Evolutionary conservation across 2,797 vertebrate species (phyloP).

Genomic region (Oreochromis grahami): DNA sequence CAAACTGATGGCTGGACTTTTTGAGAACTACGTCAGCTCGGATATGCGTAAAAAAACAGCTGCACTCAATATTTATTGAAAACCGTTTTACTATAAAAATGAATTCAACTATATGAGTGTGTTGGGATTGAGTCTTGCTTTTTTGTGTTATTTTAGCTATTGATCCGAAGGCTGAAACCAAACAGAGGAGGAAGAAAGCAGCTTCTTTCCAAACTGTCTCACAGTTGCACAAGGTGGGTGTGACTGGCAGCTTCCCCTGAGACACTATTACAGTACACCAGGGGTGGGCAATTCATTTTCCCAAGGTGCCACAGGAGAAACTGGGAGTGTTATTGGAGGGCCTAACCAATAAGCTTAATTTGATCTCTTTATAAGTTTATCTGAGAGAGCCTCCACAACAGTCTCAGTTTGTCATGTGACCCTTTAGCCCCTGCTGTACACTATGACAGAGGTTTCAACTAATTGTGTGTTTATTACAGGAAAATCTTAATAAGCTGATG

Average conservation of each 20-base stretch:
- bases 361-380: neutral
- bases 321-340: neutral
- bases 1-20: slow-evolving; percentile 86
- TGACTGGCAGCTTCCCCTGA: neutral
- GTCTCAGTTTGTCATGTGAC: neutral
- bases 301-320: neutral
- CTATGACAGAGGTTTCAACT: neutral
- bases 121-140: neutral
- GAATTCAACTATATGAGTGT: neutral
- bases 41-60: slow-evolving; percentile 70
- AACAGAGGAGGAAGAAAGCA: slow-evolving; percentile 89
- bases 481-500: slow-evolving; percentile 94
- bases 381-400: neutral
- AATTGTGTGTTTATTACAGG: slow-evolving; percentile 64
- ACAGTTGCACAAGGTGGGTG: slow-evolving; percentile 88
- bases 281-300: neutral
- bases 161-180: slow-evolving; percentile 79
- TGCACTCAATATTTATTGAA: rapidly evolving
- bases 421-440: neutral
- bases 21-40: slow-evolving; percentile 84
- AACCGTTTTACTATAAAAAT: rapidly evolving
- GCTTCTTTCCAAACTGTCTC: slow-evolving; percentile 94
- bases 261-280: neutral
- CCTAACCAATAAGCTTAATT: neutral
- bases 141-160: slow-evolving; percentile 49